These are phyloP conservation scores for Alitta virens DNA, from an alignment of 2,888 invertebrate species.

Conservation along the genomic window DNA sequence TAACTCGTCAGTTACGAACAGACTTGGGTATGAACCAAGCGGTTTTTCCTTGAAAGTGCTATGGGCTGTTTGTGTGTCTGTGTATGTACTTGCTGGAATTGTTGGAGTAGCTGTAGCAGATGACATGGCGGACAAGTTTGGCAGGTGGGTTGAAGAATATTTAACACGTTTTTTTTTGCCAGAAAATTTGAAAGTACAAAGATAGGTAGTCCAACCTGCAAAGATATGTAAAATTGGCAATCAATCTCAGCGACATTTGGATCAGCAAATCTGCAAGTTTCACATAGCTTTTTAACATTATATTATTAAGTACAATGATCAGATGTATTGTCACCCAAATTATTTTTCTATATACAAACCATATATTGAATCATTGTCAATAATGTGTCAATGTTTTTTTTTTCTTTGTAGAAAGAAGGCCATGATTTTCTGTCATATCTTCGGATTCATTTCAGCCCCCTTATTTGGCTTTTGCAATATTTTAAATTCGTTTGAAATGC, in stretches of 20 bases:
- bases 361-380: too few relatives aligned
- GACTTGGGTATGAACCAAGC: constrained; percentile 61
- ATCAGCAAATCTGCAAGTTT: too few relatives aligned
- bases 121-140: constrained; percentile 29
- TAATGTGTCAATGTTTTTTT: too few relatives aligned
- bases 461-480: constrained; percentile 31
- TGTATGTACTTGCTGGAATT: constrained; percentile 33
- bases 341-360: too few relatives aligned
- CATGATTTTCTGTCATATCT: constrained; percentile 27
- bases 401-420: constrained; percentile 29
- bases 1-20: constrained; percentile 67
- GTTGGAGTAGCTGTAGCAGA: constrained; percentile 32
- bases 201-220: too few relatives aligned
- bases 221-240: too few relatives aligned
- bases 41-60: constrained; percentile 24
- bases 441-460: constrained; percentile 27
- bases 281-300: too few relatives aligned
- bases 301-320: too few relatives aligned
- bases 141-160: constrained; percentile 32
- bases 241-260: too few relatives aligned
- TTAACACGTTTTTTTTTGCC: too few relatives aligned
- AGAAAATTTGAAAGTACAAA: too few relatives aligned
- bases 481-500: constrained; percentile 34
- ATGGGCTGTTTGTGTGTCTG: constrained; percentile 32
- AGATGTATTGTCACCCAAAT: too few relatives aligned